Percentiles rank a stretch among this genome's conserved stretches.
Evolutionary conservation across 1,140 invertebrate genomes (phyloP).

Genomic region (Drosophila triauraria): DNA sequence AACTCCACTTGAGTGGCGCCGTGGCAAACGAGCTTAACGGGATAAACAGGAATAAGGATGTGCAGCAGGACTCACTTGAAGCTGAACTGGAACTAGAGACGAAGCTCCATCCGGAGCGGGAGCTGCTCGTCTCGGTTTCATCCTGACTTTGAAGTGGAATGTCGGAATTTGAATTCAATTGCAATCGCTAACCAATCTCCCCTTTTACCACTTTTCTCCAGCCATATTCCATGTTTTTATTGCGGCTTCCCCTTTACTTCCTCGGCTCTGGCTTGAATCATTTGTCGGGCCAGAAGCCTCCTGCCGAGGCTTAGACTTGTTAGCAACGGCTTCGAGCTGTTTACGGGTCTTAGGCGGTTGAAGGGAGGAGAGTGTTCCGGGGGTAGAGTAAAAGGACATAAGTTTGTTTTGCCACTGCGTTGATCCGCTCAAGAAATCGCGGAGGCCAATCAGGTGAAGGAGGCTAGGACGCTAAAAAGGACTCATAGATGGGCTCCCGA

Average conservation of each 20-base stretch:
- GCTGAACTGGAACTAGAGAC: conserved; percentile 47
- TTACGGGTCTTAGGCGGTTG: conserved; percentile 45
- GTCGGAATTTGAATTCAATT: conserved; percentile 76
- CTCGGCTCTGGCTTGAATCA: conserved; percentile 19
- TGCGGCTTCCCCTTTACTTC: conserved; percentile 49
- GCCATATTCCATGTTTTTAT: conserved; percentile 62
- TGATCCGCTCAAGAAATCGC: conserved; percentile 58
- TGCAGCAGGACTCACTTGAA: conserved; percentile 43
- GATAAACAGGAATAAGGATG: conserved; percentile 46
- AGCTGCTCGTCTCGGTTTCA: conserved; percentile 64
- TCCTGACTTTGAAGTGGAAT: conserved; percentile 68
- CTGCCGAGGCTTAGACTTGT: conserved; percentile 59
- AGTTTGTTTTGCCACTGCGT: conserved; percentile 49
- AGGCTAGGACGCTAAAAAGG: not conserved
- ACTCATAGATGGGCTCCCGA: conserved; percentile 30
- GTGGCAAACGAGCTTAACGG: conserved; percentile 53
- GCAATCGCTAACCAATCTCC: conserved; percentile 57
- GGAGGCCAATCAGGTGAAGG: conserved; percentile 25
- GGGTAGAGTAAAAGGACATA: conserved; percentile 4
- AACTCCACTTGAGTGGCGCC: conserved; percentile 40
- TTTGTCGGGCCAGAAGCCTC: conserved; percentile 21
- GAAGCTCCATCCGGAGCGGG: conserved; percentile 14
- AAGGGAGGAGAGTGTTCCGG: not conserved
- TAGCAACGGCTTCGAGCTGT: conserved; percentile 54
- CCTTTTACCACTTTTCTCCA: conserved; percentile 1